Percentiles rank a stretch among this genome's conserved stretches.
Conservation (phyloP, 2,113 vertebrate genomes). For the Charina bottae region DNA sequence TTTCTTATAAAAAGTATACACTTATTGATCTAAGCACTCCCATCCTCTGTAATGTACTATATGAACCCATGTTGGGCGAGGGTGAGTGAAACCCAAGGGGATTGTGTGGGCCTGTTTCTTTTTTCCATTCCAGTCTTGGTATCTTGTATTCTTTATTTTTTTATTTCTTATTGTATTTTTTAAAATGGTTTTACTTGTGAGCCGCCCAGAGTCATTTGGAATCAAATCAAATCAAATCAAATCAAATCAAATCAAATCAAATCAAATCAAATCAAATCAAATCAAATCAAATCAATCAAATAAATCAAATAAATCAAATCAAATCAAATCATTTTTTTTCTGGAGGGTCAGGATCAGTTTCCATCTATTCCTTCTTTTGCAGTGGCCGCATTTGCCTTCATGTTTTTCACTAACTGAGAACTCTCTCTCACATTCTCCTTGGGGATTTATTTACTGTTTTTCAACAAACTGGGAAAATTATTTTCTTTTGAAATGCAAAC, state of each 20-base stretch:
- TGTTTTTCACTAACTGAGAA: not conserved
- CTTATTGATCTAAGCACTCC: not conserved
- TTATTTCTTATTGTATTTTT: not conserved
- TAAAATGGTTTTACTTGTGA: not conserved
- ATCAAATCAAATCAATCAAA: not conserved
- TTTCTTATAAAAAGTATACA: slow-evolving; percentile 14
- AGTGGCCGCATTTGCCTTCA: not conserved
- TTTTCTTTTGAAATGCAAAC: slow-evolving; percentile 13
- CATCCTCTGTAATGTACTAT: not conserved
- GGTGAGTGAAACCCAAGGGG: not conserved
- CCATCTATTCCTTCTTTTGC: not conserved
- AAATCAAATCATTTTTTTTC: not conserved
- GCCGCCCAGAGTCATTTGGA: not conserved
- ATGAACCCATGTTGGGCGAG: not conserved
- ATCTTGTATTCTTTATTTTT: not conserved
- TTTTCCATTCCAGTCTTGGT: not conserved
- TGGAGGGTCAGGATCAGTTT: not conserved
- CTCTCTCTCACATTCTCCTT: not conserved
- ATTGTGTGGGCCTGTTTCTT: not conserved
- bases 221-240: not conserved
- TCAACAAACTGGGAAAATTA: not conserved
- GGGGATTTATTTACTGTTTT: not conserved
- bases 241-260: not conserved
- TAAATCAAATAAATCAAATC: not conserved
- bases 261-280: not conserved